Percentiles rank a stretch among this genome's conserved stretches.
Conservation (phyloP, 2,888 invertebrate species). For the Tipula lateralis region DNA sequence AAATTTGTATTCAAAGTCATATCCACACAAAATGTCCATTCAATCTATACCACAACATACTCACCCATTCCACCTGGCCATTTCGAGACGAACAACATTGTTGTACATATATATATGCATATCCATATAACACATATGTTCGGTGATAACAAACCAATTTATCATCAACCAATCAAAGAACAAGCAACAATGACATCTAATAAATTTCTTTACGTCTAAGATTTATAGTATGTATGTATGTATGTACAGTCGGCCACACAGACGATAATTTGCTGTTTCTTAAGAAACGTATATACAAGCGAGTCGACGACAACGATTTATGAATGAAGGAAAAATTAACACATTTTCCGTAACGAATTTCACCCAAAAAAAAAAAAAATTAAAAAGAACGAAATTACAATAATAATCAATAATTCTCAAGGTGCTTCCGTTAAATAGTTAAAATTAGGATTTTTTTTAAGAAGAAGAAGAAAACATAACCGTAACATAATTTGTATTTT, state of each 20-base stretch:
- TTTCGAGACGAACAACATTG: background rate
- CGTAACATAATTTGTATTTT: background rate
- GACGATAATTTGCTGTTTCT: background rate
- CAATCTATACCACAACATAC: background rate
- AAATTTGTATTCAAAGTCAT: background rate
- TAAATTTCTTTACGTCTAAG: background rate
- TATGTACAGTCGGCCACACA: background rate
- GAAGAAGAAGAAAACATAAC: background rate
- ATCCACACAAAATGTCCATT: background rate
- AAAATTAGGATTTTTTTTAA: background rate
- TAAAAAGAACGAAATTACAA: background rate
- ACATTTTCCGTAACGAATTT: conserved; percentile 13
- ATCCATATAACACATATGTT: background rate
- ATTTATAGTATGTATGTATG: too few relatives aligned
- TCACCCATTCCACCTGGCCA: background rate
- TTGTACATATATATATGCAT: background rate
- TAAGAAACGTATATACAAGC: too few relatives aligned
- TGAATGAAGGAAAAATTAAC: background rate
- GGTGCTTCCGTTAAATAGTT: background rate
- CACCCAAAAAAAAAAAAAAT: background rate
- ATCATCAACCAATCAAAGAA: conserved; percentile 5
- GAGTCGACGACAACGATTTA: background rate
- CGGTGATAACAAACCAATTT: conserved; percentile 28
- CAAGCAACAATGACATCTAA: background rate
- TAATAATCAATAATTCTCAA: conserved; percentile 24